Evolutionary conservation across 2,113 vertebrate genomes (phyloP).

Genomic region (Chionomys nivalis): DNA sequence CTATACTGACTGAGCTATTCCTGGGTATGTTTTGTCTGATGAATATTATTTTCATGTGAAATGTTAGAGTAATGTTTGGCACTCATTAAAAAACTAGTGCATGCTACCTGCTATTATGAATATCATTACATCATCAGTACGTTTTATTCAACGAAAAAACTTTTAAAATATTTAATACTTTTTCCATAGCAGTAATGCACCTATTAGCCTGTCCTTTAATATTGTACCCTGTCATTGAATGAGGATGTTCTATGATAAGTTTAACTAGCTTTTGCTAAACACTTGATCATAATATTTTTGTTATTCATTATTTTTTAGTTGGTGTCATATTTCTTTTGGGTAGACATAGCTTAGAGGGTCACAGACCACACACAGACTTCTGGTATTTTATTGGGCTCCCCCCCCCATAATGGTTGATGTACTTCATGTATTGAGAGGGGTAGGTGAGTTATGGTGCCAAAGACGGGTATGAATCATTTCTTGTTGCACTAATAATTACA

Average conservation of each 20-base stretch:
- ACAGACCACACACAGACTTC: background rate
- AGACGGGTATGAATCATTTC: background rate
- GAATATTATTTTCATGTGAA: background rate
- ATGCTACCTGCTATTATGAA: background rate
- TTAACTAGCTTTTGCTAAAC: background rate
- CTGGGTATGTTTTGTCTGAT: background rate
- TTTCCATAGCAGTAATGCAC: background rate
- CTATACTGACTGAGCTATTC: background rate
- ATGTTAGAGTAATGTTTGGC: background rate
- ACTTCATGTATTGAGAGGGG: background rate
- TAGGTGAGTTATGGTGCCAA: background rate
- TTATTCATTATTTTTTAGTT: constrained; percentile 7
- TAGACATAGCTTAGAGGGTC: background rate
- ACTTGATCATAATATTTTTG: background rate
- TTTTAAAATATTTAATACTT: background rate
- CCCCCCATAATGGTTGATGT: background rate
- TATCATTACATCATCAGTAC: background rate
- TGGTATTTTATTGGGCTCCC: background rate
- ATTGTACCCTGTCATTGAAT: background rate
- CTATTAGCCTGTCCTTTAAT: background rate
- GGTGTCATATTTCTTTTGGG: background rate
- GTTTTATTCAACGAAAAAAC: background rate
- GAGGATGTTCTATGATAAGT: background rate
- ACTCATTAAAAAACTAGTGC: background rate
- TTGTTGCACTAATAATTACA: background rate